These are phyloP conservation scores for Notodonta dromedarius DNA, from an alignment of 2,888 invertebrate genomes.

Conservation along the genomic window DNA sequence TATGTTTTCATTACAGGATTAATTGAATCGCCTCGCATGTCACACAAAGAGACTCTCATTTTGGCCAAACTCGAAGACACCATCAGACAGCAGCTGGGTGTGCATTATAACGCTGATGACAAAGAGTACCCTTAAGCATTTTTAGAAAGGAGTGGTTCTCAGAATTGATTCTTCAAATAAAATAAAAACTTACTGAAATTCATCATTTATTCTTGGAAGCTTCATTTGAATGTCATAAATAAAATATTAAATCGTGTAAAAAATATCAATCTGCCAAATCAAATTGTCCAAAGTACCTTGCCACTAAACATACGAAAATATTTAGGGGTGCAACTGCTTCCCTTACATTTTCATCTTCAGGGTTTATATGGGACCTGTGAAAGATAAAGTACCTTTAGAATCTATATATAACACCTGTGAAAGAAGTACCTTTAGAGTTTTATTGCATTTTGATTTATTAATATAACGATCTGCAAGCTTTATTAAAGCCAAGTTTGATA, in stretches of 20 bases:
- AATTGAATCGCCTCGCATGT: conserved; percentile 86
- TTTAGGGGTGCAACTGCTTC: conserved; percentile 84
- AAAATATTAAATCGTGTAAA: neutral
- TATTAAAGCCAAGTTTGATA: no score
- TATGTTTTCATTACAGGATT: conserved; percentile 73
- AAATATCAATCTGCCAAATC: conserved; percentile 86
- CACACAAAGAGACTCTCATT: conserved; percentile 87
- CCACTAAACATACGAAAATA: conserved; percentile 89
- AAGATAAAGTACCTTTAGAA: neutral
- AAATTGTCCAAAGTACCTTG: conserved; percentile 89
- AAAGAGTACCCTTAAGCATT: conserved; percentile 42
- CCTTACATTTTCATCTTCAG: conserved; percentile 61
- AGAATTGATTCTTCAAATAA: neutral
- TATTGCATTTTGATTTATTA: no score
- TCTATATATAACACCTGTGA: neutral
- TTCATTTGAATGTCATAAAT: neutral
- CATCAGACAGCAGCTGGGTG: conserved; percentile 88
- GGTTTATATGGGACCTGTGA: conserved; percentile 69
- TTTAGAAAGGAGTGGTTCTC: no score
- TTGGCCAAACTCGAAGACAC: conserved; percentile 89
- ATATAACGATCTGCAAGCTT: no score
- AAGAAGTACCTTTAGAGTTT: no score
- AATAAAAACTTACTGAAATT: neutral
- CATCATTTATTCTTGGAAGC: neutral
- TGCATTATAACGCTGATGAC: conserved; percentile 82